Conservation (phyloP, 2,113 vertebrate species). For the Scolopax mira region DNA sequence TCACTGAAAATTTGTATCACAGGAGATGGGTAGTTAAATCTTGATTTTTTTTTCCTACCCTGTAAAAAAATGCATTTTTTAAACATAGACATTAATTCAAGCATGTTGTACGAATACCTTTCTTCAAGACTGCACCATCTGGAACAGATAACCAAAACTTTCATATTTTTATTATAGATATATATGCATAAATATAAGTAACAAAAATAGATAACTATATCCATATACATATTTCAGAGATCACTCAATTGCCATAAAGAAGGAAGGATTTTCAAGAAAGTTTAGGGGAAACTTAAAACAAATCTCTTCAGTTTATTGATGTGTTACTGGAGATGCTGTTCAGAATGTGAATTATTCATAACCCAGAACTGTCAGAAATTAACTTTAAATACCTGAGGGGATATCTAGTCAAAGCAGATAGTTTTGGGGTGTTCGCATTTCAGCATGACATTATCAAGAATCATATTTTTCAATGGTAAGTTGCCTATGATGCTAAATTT, state of each 20-base stretch:
- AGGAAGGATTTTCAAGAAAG: slow-evolving; percentile 1
- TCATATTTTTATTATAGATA: neutral
- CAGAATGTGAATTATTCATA: slow-evolving; percentile 50
- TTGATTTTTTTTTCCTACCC: neutral
- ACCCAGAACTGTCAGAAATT: neutral
- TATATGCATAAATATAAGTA: neutral
- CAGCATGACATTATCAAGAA: neutral
- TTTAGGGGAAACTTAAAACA: slow-evolving; percentile 20
- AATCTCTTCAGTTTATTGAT: slow-evolving; percentile 20
- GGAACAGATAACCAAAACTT: neutral
- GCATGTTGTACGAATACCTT: neutral
- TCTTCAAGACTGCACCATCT: neutral
- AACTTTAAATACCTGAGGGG: neutral
- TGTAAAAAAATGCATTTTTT: neutral
- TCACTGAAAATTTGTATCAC: neutral
- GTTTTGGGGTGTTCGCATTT: neutral
- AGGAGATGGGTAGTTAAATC: neutral
- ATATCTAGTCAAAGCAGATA: neutral
- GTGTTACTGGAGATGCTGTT: slow-evolving; percentile 8
- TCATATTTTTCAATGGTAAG: neutral
- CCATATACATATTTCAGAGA: neutral
- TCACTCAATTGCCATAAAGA: neutral
- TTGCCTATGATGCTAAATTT: neutral
- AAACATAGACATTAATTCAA: neutral
- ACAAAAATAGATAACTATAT: neutral